Conservation (phyloP, 2,888 invertebrate genomes). For the Macropis europaea region DNA sequence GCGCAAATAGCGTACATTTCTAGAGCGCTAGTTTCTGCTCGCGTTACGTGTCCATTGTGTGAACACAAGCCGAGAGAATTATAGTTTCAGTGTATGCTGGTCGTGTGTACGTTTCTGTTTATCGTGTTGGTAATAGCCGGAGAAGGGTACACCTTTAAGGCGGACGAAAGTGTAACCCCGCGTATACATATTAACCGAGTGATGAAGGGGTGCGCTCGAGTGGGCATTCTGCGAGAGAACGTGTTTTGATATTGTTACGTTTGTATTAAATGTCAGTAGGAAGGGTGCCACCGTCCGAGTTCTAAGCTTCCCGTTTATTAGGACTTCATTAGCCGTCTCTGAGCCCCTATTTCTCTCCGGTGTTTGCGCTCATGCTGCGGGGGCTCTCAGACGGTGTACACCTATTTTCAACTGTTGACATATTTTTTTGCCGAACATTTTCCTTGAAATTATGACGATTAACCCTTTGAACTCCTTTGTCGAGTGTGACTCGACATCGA, state of each 20-base stretch:
- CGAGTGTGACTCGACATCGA: no score
- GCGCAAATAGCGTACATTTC: constrained; percentile 64
- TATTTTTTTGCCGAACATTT: neutral
- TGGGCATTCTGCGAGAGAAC: constrained; percentile 62
- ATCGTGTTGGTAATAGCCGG: constrained; percentile 1
- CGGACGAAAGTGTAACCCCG: constrained; percentile 28
- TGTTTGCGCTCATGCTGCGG: neutral
- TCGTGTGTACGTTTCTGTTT: constrained; percentile 22
- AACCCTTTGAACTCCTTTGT: no score
- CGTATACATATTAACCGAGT: constrained; percentile 38
- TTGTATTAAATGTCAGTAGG: constrained; percentile 73
- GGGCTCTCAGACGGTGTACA: neutral
- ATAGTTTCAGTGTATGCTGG: neutral
- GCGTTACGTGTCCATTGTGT: constrained; percentile 28
- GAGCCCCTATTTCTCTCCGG: constrained; percentile 16
- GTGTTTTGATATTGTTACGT: constrained; percentile 74
- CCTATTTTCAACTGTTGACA: no score
- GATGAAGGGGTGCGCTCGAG: constrained; percentile 62
- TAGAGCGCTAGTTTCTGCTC: constrained; percentile 44
- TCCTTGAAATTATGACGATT: no score
- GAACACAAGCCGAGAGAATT: constrained; percentile 14
- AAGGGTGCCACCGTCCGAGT: constrained; percentile 44
- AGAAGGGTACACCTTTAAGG: constrained; percentile 32
- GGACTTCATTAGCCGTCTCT: constrained; percentile 51
- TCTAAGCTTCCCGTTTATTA: constrained; percentile 53